Evolutionary conservation across 2,113 vertebrate species (phyloP), one percentile per base, ranked within the genome.

Genomic region (Anas platyrhynchos): DNA sequence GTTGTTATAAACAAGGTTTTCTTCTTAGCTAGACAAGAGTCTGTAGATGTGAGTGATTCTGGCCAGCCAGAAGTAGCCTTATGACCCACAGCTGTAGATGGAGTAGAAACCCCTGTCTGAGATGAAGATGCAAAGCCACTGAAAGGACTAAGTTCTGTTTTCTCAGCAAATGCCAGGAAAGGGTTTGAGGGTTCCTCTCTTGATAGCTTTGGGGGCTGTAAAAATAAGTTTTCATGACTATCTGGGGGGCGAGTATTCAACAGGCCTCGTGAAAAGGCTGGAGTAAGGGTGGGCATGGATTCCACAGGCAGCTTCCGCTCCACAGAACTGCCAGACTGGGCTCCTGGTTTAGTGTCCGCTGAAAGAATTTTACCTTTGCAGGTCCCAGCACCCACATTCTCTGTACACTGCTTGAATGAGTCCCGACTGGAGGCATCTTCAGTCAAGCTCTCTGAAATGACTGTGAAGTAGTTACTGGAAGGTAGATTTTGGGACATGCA

Each of bases 401-500:
- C 98, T 65, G 97, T 94, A 96, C 97, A 98, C 93, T 98, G 98
- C 89, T 97, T 98, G 90, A 98, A 97, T 5, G 97, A 97, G 82
- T 98, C 98, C 86, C 96, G 97, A 96, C 94, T 98, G 26, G 98
- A 97, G 29, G 98, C 97, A 82, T 99, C 99, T 96, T 99, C 99
- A 84, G 89, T 97, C 82, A 99, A 94, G 96, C 98, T 98, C 97
- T 99, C 99, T 34, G 99, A 99, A 97, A 99, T 98, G 18, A 98
- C 96, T 1, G 98, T 98, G 93, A 99, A 99, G 97, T 99, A 99
- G 97, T 98, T 99, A 97, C 97, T 98, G 65, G 98, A 97, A 88
- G 98, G 97, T 97, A 99, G 97, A 94, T 98, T 99, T 97, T 99
- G 99, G 68, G 99, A 98, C 99, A 99, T 99, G 96, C 99, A 99